phyloP scores from a whole-genome alignment of 2,797 vertebrate species.

The Peromyscus attwateri region DNA sequence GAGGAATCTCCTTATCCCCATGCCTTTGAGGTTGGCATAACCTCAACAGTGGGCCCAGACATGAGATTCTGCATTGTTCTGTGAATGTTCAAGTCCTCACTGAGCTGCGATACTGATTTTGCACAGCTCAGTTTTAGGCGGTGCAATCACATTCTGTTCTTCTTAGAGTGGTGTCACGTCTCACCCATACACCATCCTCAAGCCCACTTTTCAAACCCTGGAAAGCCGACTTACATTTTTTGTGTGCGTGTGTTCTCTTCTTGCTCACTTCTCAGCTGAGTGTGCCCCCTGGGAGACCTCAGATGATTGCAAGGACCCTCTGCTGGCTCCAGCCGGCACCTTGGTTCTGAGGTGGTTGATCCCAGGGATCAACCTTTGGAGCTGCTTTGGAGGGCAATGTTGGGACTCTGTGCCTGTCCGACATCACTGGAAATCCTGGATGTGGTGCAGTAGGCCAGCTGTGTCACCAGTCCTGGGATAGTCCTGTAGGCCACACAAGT shows the following conservation, averaged over 20 bases:
- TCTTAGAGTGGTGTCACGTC: fast-evolving
- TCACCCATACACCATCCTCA: not conserved
- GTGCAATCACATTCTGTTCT: fast-evolving
- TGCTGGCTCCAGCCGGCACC: no score
- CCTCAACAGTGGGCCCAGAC: not conserved
- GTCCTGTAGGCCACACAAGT: not conserved
- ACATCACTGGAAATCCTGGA: not conserved
- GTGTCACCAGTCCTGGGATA: not conserved
- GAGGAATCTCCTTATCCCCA: not conserved
- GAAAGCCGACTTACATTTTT: not conserved
- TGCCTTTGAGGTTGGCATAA: not conserved
- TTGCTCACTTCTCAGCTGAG: not conserved
- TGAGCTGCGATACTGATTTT: not conserved
- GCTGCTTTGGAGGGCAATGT: fast-evolving
- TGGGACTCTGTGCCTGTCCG: not conserved
- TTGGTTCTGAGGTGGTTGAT: not conserved
- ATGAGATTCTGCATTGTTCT: not conserved
- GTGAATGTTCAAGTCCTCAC: not conserved
- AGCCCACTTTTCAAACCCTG: not conserved
- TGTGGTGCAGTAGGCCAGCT: not conserved
- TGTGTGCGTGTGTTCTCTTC: not conserved
- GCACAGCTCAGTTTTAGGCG: fast-evolving
- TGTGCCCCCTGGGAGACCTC: not conserved
- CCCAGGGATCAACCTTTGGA: not conserved
- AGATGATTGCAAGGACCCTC: not conserved